Base-by-base conservation (phyloP, 2,113 vertebrate genomes). In the Marcusenius ussheri region DNA sequence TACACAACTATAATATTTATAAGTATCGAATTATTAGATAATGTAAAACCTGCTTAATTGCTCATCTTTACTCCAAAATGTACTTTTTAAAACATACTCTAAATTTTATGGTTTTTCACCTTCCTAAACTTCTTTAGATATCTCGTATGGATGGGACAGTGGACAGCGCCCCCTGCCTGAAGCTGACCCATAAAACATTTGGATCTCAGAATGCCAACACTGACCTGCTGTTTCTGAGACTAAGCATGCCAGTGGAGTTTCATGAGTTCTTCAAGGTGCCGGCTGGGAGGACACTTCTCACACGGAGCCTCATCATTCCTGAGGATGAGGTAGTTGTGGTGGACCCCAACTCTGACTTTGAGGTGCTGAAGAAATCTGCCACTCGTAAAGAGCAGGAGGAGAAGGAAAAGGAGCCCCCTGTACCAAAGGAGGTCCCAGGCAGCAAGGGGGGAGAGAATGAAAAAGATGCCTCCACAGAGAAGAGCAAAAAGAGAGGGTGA, bases 191-290 rank as follows among this genome's bases (percentile, higher is more conserved):
- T 93, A 97, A 96, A 83, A 97, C 97, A 1, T 97, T 95, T 66
- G 96, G 97, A 77, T 97, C 98, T 7, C 97, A 98, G 93, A 97
- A 98, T 9, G 96, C 97, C 15, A 95, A 97, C n/a, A 97, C 96
- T 19, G 97, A 98, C 91, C 94, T 98, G 94, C 91, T 98, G 42
- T 98, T 98, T 92, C 93, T 98, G 80, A 95, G 97, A 47, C 96
- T 98, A 56, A 98, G 97, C 92, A 96, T 98, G 93, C 98, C 98
- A 0, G 96, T 98, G n/a, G 97, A 98, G 94, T 98, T 98, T 93
- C 95, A 98, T 1, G 97, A 97, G 92, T 96, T 94, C 0, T 98
- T 98, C 91, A 97, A 97, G 90, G 95, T 97, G 91, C 94, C 95
- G 0, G 95, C 97, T 0, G 97, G 97, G 3, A 96, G 97, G 46